Evolutionary conservation across 1,140 invertebrate genomes (phyloP).

Genomic region (Plutomurus gul): DNA sequence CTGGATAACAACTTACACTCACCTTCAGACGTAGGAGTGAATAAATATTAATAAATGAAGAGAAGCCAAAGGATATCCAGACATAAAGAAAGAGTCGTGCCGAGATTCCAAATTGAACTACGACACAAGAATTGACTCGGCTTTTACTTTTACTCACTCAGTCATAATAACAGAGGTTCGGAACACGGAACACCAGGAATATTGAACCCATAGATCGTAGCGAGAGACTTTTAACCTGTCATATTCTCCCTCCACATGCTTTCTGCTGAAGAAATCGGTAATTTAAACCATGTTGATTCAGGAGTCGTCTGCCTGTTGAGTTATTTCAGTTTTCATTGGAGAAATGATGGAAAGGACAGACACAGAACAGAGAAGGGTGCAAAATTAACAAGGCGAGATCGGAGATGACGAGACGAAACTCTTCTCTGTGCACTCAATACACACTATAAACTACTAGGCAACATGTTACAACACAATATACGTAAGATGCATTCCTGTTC

Average conservation of each 20-base stretch:
- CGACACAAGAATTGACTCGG: constrained; percentile 7
- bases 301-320: constrained; percentile 22
- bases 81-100: constrained; percentile 11
- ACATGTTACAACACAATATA: no score
- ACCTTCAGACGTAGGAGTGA: background rate
- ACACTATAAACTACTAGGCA: no score
- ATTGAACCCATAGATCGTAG: constrained; percentile 39
- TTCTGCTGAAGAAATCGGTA: constrained; percentile 6
- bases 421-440: no score
- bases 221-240: constrained; percentile 41
- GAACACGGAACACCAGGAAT: constrained; percentile 26
- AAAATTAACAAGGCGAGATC: no score
- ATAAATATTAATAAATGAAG: constrained; percentile 30
- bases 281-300: constrained; percentile 38
- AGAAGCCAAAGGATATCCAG: constrained; percentile 17
- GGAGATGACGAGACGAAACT: no score
- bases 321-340: background rate
- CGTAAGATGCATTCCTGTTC: no score
- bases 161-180: constrained; percentile 9
- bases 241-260: constrained; percentile 29
- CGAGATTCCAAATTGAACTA: constrained; percentile 24
- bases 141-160: background rate
- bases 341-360: constrained; percentile 11
- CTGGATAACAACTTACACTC: background rate
- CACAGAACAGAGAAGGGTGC: background rate